Percentiles rank a stretch among this genome's conserved stretches.
phyloP scores from a whole-genome alignment of 2,797 vertebrate genomes.

The Meda fulgida region DNA sequence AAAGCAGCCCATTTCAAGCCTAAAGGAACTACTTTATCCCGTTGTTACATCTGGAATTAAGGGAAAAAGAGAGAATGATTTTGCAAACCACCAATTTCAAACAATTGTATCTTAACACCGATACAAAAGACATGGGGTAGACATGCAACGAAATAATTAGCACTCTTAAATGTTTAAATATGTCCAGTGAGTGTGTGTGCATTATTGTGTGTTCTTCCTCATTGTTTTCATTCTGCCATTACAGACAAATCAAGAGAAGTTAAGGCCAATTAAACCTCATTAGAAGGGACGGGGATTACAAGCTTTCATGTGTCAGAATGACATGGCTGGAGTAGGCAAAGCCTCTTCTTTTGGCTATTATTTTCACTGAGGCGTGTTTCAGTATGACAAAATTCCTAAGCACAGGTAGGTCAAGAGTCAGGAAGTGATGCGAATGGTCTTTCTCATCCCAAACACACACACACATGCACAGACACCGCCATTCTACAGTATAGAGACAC shows the following conservation, averaged over 20 bases:
- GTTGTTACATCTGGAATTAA: neutral
- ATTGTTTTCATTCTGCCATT: slow-evolving; percentile 20
- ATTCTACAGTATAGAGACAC: neutral
- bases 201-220: neutral
- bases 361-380: neutral
- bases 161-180: neutral
- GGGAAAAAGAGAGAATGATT: neutral
- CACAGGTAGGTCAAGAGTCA: neutral
- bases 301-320: slow-evolving; percentile 17
- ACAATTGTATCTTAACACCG: neutral
- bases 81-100: neutral
- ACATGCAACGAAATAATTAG: slow-evolving; percentile 10
- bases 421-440: neutral
- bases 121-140: neutral
- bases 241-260: neutral
- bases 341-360: neutral
- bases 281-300: neutral
- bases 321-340: neutral
- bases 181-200: slow-evolving; percentile 1
- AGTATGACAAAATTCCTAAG: neutral
- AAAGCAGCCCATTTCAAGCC: neutral
- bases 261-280: neutral
- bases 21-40: neutral
- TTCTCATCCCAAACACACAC: neutral
- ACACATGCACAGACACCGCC: neutral